Evolutionary conservation across 2,888 invertebrate genomes (phyloP).

Genomic region (Hofmannophila pseudospretella): DNA sequence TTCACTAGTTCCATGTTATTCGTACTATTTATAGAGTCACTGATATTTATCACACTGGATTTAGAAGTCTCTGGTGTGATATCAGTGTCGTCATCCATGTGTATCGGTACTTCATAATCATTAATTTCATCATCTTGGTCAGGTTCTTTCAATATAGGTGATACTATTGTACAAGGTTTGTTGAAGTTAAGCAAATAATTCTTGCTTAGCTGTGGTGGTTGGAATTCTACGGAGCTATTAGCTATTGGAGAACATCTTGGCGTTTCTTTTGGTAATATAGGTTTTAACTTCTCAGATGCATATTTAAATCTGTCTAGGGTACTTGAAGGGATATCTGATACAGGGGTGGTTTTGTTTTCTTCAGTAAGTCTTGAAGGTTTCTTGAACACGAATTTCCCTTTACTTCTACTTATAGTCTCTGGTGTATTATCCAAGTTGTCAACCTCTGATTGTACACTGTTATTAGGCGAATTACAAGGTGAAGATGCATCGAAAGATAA

Average conservation of each 20-base stretch:
- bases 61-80: constrained; percentile 27
- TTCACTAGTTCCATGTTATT: constrained; percentile 30
- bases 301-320: constrained; percentile 55
- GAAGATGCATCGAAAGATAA: constrained; percentile 46
- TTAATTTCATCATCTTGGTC: constrained; percentile 21
- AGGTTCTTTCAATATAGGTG: constrained; percentile 32
- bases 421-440: constrained; percentile 29
- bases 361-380: constrained; percentile 46
- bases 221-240: constrained; percentile 63
- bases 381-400: constrained; percentile 66
- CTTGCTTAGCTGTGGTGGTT: constrained; percentile 51
- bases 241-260: constrained; percentile 32
- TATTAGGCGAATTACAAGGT: constrained; percentile 29
- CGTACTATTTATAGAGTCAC: constrained; percentile 39
- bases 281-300: constrained; percentile 54
- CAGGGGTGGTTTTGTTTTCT: constrained; percentile 35
- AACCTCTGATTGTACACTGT: constrained; percentile 31
- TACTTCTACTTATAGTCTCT: constrained; percentile 38
- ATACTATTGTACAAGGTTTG: constrained; percentile 38
- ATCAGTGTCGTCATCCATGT: constrained; percentile 45
- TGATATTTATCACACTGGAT: constrained; percentile 38
- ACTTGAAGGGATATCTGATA: constrained; percentile 44
- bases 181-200: constrained; percentile 33
- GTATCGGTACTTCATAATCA: constrained; percentile 41
- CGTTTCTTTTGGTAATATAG: constrained; percentile 35